Conservation (phyloP, 2,888 invertebrate species). For the Parochlus steinenii region DNA sequence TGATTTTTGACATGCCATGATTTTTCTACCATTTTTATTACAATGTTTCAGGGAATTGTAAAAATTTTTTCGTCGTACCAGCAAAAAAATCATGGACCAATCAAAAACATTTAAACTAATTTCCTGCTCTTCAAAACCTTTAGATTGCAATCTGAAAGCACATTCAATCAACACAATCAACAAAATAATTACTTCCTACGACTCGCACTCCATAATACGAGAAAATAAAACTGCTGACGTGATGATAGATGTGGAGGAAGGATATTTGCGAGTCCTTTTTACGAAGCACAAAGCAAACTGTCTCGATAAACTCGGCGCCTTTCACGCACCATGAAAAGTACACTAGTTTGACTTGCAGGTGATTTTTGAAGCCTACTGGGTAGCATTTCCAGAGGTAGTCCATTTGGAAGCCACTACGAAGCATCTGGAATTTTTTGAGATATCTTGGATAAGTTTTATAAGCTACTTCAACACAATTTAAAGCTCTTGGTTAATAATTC, state of each 20-base stretch:
- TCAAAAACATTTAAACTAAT: too few relatives aligned
- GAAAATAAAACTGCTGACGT: conserved; percentile 40
- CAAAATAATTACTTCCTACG: conserved; percentile 39
- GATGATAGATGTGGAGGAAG: conserved; percentile 57
- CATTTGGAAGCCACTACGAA: conserved; percentile 3
- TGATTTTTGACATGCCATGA: too few relatives aligned
- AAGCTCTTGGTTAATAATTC: neutral
- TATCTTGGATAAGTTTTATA: too few relatives aligned
- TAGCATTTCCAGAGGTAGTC: conserved; percentile 25
- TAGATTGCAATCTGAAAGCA: too few relatives aligned
- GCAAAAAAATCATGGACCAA: too few relatives aligned
- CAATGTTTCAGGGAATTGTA: too few relatives aligned
- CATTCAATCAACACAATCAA: conserved; percentile 1
- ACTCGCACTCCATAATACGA: conserved; percentile 44
- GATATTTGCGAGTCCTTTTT: conserved; percentile 56
- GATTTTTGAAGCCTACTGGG: conserved; percentile 34
- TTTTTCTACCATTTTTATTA: too few relatives aligned
- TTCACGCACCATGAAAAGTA: conserved; percentile 50
- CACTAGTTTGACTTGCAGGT: conserved; percentile 34
- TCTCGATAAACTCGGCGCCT: conserved; percentile 48
- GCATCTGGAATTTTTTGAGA: too few relatives aligned
- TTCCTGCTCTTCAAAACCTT: too few relatives aligned
- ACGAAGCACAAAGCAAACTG: conserved; percentile 50
- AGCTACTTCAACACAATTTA: too few relatives aligned
- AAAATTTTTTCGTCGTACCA: too few relatives aligned